These are phyloP conservation scores for Matsumyia berberina DNA, from an alignment of 2,888 invertebrate genomes.

Conservation along the genomic window DNA sequence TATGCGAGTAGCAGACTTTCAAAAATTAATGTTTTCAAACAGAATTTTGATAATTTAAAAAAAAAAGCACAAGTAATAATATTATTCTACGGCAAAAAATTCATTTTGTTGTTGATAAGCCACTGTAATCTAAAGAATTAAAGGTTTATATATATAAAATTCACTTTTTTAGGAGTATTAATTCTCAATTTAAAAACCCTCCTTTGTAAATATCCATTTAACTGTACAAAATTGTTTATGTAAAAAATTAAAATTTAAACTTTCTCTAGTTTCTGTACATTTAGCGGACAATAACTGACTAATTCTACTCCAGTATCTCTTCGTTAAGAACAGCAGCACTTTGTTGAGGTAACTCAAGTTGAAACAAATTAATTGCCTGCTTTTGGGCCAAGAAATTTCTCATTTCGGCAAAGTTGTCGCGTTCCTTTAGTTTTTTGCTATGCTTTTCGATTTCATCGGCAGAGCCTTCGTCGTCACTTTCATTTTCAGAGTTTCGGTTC, in stretches of 20 bases:
- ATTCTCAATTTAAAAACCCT: background rate
- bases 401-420: slow-evolving; percentile 83
- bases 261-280: slow-evolving; percentile 23
- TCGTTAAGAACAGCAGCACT: slow-evolving; percentile 37
- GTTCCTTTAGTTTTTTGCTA: slow-evolving; percentile 80
- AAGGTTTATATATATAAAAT: background rate
- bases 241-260: slow-evolving; percentile 43
- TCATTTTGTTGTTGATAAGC: background rate
- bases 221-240: slow-evolving; percentile 8
- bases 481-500: slow-evolving; percentile 48
- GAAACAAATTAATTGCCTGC: slow-evolving; percentile 82
- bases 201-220: background rate
- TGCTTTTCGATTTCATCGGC: slow-evolving; percentile 80
- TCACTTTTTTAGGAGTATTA: background rate
- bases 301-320: slow-evolving; percentile 64
- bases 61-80: no score
- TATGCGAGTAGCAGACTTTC: no score
- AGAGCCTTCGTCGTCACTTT: slow-evolving; percentile 78
- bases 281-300: slow-evolving; percentile 3
- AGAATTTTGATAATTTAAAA: no score
- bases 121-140: background rate
- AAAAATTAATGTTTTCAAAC: no score
- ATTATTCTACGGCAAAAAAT: no score
- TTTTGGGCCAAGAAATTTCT: slow-evolving; percentile 83
- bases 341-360: slow-evolving; percentile 59